Evolutionary conservation across 2,797 vertebrate species (phyloP), one percentile per base, ranked within the genome.

Genomic region (Schizopygopsis pylzovi): DNA sequence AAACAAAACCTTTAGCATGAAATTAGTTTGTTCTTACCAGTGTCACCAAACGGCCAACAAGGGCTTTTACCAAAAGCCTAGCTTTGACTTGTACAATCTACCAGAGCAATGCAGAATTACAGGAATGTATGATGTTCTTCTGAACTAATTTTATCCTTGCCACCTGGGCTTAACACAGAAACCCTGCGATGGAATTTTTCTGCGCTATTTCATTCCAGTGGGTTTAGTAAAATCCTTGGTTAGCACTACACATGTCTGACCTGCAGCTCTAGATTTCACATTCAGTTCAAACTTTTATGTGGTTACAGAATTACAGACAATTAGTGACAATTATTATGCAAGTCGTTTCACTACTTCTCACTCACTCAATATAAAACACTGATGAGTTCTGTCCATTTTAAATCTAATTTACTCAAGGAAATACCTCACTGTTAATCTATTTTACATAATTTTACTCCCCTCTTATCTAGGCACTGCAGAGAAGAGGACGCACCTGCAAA

Each of bases 401-500:
- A n/a, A n/a, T n/a, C n/a, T n/a, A n/a, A n/a, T n/a, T n/a, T n/a
- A n/a, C n/a, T n/a, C 81, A 79, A 41, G 41, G n/a, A 85, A 85
- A 88, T 80, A n/a, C n/a, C 39, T 20, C 70, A 11, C 79, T 0
- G 86, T 61, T 88, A 93, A n/a, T n/a, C n/a, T n/a, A n/a, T n/a
- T n/a, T n/a, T n/a, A n/a, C n/a, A n/a, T n/a, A n/a, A n/a, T n/a
- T n/a, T n/a, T n/a, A n/a, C 89, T 18, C 43, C 94, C 94, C 91
- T 84, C 25, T 85, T 82, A 89, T 89, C 89, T 79, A 84, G 89
- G 85, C 71, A 10, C 77, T 86, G 49, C 0, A 49, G 84, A 90
- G 88, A 88, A 73, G 89, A 93, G 94, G 94, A 95, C 90, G 93
- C 94, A 95, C 93, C 94, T 95, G 94, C 91, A 59, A 88, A 41